These are phyloP conservation scores for Hippocampus comes DNA, from an alignment of 2,113 vertebrate species.

Conservation along the genomic window DNA sequence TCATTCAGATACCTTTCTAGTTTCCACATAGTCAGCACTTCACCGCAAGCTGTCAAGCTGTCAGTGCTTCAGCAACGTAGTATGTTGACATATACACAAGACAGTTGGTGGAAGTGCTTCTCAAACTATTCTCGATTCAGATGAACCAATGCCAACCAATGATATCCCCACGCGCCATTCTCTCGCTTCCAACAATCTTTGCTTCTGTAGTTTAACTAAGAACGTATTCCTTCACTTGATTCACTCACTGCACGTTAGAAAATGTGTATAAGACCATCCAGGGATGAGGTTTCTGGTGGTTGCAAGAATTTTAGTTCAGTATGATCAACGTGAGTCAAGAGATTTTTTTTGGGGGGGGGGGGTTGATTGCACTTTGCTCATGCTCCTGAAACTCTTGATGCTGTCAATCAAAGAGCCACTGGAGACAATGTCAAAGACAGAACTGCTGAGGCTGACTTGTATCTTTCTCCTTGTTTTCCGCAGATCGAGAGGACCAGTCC, in stretches of 20 bases:
- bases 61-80: conserved; percentile 8
- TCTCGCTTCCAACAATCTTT: background rate
- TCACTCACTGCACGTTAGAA: background rate
- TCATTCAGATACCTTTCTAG: conserved; percentile 30
- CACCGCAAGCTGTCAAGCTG: conserved; percentile 1
- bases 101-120: background rate
- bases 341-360: too few relatives aligned
- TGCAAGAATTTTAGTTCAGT: too few relatives aligned
- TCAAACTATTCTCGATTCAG: background rate
- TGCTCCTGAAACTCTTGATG: background rate
- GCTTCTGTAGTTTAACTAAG: background rate
- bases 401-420: conserved; percentile 12
- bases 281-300: background rate
- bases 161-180: background rate
- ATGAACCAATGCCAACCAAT: background rate
- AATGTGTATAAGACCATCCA: background rate
- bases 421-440: conserved; percentile 7
- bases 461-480: conserved; percentile 26
- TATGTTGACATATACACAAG: conserved; percentile 6
- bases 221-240: background rate
- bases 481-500: conserved; percentile 98
- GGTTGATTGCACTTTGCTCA: conserved; percentile 1
- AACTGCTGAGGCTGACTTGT: conserved; percentile 18
- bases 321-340: too few relatives aligned
- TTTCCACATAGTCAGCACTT: conserved; percentile 56